Base-by-base conservation (phyloP, 2,888 invertebrate species). In the Argyresthia goedartella region DNA sequence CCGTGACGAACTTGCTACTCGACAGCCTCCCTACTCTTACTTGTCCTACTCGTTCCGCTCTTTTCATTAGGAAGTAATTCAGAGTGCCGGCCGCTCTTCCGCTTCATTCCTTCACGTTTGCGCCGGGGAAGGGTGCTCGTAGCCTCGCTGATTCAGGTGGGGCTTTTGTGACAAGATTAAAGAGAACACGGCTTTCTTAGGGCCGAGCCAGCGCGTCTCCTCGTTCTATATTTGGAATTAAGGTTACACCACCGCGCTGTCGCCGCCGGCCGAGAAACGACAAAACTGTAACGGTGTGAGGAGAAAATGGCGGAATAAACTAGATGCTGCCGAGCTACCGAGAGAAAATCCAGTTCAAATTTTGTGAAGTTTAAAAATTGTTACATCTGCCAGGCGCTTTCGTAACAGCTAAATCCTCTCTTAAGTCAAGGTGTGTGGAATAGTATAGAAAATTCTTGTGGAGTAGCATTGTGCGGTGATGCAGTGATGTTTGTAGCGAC, bases 1-100 rank as follows among this genome's bases (percentile, higher is more conserved):
- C n/a, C 13, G 77, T 72, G 77, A 78, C 76, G 69, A 79, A 73
- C 71, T 68, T 66, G 39, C 47, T 47, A 39, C 52, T 51, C 51
- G 11, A 45, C 51, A 34, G 39, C 42, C 49, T 35, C 65, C 66
- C 70, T 69, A 70, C 78, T 75, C 73, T 35, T 35, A 16, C 51
- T 45, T 67, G 70, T 68, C 72, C 74, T 75, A 78, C 81, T 81
- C 74, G 50, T 71, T 74, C 71, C 67, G 73, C 79, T 82, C 84
- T 84, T 84, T 86, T 86, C 85, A 85, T 85, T 86, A 85, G 84
- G 82, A 84, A 86, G 82, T 85, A 85, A 85, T 85, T 82, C 80
- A 74, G 82, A 84, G 82, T 76, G 70, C 75, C 74, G 73, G 77
- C 75, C 77, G 75, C 81, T 81, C 81, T 81, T 80, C 75, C 78